phyloP scores from a whole-genome alignment of 2,797 vertebrate species.

The Pantherophis vulpinus region DNA sequence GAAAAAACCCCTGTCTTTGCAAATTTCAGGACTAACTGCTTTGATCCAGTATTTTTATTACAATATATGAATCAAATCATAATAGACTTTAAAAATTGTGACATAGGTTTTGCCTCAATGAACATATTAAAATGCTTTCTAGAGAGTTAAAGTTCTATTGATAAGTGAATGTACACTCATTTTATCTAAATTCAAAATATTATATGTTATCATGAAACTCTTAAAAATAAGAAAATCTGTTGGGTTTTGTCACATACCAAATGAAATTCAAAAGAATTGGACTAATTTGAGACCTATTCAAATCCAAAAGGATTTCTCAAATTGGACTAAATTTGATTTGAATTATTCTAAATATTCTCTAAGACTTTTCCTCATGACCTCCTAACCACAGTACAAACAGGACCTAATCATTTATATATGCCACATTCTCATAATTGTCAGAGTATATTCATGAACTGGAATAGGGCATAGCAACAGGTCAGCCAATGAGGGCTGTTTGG shows the following conservation, averaged over 20 bases:
- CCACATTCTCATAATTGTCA: neutral
- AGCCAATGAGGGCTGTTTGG: too few relatives aligned
- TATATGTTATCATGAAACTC: neutral
- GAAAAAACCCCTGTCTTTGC: neutral
- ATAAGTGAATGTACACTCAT: neutral
- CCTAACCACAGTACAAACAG: neutral
- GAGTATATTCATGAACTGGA: too few relatives aligned
- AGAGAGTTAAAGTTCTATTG: neutral
- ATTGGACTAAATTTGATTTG: neutral
- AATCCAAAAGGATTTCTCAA: neutral
- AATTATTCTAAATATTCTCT: neutral
- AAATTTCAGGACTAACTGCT: neutral
- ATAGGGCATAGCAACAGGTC: too few relatives aligned
- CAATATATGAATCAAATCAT: neutral
- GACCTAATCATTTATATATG: neutral
- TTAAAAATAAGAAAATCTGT: neutral
- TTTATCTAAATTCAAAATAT: neutral
- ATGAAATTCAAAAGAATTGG: neutral
- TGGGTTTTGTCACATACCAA: neutral
- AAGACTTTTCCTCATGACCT: neutral
- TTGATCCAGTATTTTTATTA: neutral
- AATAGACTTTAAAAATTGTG: neutral
- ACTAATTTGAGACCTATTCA: neutral
- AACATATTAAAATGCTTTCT: neutral
- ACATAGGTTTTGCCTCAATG: neutral